Conservation (phyloP, 2,113 vertebrate species). For the Syngnathoides biaculeatus region DNA sequence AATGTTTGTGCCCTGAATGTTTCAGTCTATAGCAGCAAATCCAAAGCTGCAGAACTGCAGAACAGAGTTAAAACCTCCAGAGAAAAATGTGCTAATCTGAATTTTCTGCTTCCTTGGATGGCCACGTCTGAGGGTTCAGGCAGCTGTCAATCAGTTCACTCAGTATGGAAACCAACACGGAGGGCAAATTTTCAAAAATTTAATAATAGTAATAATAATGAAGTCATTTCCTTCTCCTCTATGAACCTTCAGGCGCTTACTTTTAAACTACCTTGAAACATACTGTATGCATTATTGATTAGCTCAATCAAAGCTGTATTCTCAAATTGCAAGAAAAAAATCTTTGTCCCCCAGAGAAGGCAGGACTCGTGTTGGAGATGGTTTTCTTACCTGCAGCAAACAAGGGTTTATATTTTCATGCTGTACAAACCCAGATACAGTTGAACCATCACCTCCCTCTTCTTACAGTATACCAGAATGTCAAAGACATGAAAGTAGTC, state of each 20-base stretch:
- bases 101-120: constrained; percentile 55
- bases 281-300: constrained; percentile 54
- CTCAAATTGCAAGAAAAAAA: constrained; percentile 6
- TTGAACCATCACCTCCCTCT: neutral
- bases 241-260: constrained; percentile 7
- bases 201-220: constrained; percentile 8
- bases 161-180: constrained; percentile 16
- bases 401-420: neutral
- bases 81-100: constrained; percentile 45
- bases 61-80: constrained; percentile 38
- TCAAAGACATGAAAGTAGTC: neutral
- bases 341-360: neutral
- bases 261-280: constrained; percentile 38
- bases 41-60: constrained; percentile 45
- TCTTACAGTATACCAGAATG: neutral
- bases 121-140: constrained; percentile 19
- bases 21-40: constrained; percentile 45
- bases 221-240: constrained; percentile 16
- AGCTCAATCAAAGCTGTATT: constrained; percentile 36
- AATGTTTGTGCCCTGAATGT: constrained; percentile 32
- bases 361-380: neutral
- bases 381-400: neutral
- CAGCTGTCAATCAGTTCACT: constrained; percentile 23
- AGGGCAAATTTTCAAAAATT: constrained; percentile 4
- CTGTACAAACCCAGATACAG: neutral